phyloP scores from a whole-genome alignment of 1,140 invertebrate genomes.

The Bombus superbus region DNA sequence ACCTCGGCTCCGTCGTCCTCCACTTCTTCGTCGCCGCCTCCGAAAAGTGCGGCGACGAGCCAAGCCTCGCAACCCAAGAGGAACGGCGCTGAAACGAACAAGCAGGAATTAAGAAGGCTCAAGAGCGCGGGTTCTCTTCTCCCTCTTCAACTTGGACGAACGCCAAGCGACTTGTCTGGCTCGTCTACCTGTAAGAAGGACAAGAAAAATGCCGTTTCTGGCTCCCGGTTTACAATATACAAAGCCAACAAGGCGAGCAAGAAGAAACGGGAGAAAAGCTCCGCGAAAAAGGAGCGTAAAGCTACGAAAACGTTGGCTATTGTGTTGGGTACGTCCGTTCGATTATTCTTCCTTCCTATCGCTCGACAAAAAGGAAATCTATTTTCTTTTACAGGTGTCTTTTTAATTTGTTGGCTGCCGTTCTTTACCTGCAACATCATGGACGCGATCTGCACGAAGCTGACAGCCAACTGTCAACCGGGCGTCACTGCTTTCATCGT shows the following conservation, averaged over 20 bases:
- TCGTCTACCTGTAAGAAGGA: constrained; percentile 85
- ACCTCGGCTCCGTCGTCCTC: constrained; percentile 79
- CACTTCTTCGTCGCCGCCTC: constrained; percentile 76
- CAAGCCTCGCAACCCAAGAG: constrained; percentile 70
- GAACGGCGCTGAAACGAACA: constrained; percentile 73
- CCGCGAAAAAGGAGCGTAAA: constrained; percentile 97
- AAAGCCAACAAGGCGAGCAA: constrained; percentile 97
- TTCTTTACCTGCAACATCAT: constrained; percentile 95
- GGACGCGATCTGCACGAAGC: constrained; percentile 97
- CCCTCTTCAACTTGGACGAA: constrained; percentile 75
- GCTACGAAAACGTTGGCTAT: constrained; percentile 99
- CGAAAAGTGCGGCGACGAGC: constrained; percentile 30
- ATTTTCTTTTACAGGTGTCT: constrained; percentile 88
- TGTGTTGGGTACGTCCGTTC: constrained; percentile 91
- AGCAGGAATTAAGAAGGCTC: constrained; percentile 78
- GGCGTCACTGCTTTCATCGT: constrained; percentile 95
- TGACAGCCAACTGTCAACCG: constrained; percentile 91
- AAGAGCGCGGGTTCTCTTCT: constrained; percentile 77
- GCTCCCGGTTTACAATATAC: constrained; percentile 94
- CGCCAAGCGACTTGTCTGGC: constrained; percentile 72
- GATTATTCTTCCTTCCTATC: not conserved
- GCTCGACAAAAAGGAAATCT: not conserved
- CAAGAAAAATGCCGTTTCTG: constrained; percentile 85
- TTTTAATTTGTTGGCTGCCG: constrained; percentile 99
- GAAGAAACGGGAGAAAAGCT: constrained; percentile 97